Conservation (phyloP, 2,888 invertebrate species). For the Dimorphilus gyrociliatus region DNA sequence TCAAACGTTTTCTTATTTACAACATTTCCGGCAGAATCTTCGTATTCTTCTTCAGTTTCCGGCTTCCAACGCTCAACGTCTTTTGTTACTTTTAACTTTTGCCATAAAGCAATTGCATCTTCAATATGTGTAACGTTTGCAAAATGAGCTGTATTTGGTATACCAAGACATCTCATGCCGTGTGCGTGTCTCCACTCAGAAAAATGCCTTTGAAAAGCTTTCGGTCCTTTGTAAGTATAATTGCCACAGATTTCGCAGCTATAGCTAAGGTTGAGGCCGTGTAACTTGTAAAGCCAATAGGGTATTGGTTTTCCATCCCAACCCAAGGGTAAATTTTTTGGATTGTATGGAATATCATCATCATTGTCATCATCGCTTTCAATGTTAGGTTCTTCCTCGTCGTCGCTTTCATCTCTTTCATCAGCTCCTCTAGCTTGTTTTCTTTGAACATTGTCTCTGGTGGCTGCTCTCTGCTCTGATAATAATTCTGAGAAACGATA, state of each 20-base stretch:
- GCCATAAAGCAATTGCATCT: slow-evolving; percentile 92
- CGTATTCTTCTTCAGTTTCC: slow-evolving; percentile 78
- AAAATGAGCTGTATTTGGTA: slow-evolving; percentile 98
- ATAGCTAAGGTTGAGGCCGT: slow-evolving; percentile 94
- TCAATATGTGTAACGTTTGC: slow-evolving; percentile 98
- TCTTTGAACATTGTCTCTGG: slow-evolving; percentile 93
- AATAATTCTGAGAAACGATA: slow-evolving; percentile 72
- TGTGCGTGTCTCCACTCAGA: slow-evolving; percentile 60
- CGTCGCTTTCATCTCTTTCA: slow-evolving; percentile 51
- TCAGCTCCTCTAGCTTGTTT: slow-evolving; percentile 71
- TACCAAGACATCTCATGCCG: slow-evolving; percentile 95
- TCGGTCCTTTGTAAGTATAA: slow-evolving; percentile 93
- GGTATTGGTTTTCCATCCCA: slow-evolving; percentile 91
- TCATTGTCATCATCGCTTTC: slow-evolving; percentile 44
- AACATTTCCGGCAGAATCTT: slow-evolving; percentile 95
- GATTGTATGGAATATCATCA: slow-evolving; percentile 94
- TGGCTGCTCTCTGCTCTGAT: slow-evolving; percentile 66
- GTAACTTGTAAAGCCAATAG: slow-evolving; percentile 96
- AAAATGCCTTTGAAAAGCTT: slow-evolving; percentile 97
- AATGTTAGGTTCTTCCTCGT: slow-evolving; percentile 21
- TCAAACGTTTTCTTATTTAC: slow-evolving; percentile 95
- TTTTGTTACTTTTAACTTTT: slow-evolving; percentile 85
- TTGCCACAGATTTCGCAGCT: slow-evolving; percentile 99
- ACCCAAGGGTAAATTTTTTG: slow-evolving; percentile 93
- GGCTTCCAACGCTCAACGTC: slow-evolving; percentile 89